Conservation (phyloP, 2,888 invertebrate species). For the Tenthredo livida region DNA sequence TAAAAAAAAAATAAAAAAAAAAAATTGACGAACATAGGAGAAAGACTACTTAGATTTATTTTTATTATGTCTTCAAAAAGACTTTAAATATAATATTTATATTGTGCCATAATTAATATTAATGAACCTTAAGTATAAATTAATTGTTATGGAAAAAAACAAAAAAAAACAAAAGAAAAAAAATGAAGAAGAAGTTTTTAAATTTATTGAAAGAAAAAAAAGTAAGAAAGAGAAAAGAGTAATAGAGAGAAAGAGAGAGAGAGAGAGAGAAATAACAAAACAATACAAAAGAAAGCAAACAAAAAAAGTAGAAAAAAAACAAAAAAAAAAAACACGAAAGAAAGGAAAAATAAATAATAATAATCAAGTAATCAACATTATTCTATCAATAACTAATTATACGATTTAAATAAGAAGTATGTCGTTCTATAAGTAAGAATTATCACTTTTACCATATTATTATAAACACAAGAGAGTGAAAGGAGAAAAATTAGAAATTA, state of each 20-base stretch:
- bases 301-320: neutral
- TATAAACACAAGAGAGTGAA: neutral
- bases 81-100: conserved; percentile 77
- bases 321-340: conserved; percentile 52
- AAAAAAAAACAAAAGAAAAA: conserved; percentile 69
- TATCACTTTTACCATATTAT: conserved; percentile 51
- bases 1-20: conserved; percentile 53
- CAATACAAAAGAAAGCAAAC: neutral
- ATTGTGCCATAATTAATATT: conserved; percentile 78
- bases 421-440: conserved; percentile 14
- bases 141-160: conserved; percentile 74
- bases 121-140: conserved; percentile 76
- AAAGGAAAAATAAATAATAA: conserved; percentile 10
- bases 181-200: conserved; percentile 69
- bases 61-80: conserved; percentile 77
- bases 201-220: conserved; percentile 74
- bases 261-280: conserved; percentile 53
- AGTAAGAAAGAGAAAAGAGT: conserved; percentile 54
- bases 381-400: conserved; percentile 56
- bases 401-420: conserved; percentile 54
- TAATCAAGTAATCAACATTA: conserved; percentile 29
- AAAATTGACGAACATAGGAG: conserved; percentile 73
- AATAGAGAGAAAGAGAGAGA: conserved; percentile 60
- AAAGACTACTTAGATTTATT: conserved; percentile 78
- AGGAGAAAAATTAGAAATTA: conserved; percentile 2